A percentile compares a stretch with the other conserved stretches of the same genome.
These are phyloP conservation scores for Ochotona curzoniae DNA, from an alignment of 2,113 vertebrate species.

Conservation along the genomic window DNA sequence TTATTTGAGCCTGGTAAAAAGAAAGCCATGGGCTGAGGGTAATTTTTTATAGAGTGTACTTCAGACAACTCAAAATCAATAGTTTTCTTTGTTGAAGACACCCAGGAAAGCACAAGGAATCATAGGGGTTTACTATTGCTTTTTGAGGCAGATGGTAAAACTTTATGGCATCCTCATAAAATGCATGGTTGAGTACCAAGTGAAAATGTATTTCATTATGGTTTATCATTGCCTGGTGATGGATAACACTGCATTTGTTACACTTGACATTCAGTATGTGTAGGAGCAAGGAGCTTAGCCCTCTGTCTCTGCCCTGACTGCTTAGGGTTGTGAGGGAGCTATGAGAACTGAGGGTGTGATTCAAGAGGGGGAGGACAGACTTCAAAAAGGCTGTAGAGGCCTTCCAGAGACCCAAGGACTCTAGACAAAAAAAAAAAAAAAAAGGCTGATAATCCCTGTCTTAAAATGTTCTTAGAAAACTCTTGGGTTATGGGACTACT, in stretches of 20 bases:
- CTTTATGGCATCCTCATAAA: conserved; percentile 62
- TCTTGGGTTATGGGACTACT: not conserved
- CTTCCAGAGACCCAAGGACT: conserved; percentile 25
- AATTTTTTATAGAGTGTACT: conserved; percentile 58
- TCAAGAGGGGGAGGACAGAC: not conserved
- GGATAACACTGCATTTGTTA: conserved; percentile 52
- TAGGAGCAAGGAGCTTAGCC: not conserved
- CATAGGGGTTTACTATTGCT: conserved; percentile 45
- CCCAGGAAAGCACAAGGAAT: conserved; percentile 60
- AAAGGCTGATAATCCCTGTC: not conserved
- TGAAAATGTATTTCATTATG: conserved; percentile 72
- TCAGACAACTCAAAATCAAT: conserved; percentile 39
- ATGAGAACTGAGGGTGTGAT: not conserved
- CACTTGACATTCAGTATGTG: conserved; percentile 63
- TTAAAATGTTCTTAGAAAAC: conserved; percentile 18
- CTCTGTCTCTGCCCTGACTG: not conserved
- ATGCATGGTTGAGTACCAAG: conserved; percentile 30
- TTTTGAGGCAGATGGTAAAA: conserved; percentile 52
- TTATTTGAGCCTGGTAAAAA: conserved; percentile 25
- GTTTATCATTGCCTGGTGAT: conserved; percentile 67
- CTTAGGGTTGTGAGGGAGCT: not conserved
- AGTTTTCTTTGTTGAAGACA: conserved; percentile 60
- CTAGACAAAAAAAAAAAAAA: conserved; percentile 28
- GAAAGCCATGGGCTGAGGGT: conserved; percentile 44
- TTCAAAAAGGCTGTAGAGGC: not conserved